These are phyloP conservation scores for Steinernema feltiae DNA, from an alignment of 1,140 invertebrate genomes.

Conservation along the genomic window DNA sequence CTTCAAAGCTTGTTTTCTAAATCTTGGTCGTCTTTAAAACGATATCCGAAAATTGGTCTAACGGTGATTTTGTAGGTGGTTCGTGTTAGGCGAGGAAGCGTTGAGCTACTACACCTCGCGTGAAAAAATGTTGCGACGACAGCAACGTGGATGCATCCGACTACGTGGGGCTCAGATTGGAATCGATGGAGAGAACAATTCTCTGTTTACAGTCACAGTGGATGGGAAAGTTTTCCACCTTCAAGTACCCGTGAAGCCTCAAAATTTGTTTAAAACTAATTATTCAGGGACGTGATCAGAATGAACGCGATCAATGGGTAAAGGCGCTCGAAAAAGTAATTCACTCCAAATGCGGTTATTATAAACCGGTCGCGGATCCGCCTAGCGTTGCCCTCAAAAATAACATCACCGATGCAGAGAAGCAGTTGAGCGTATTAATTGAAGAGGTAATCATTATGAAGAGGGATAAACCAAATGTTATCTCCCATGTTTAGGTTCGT, in stretches of 20 bases:
- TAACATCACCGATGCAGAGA: conserved; percentile 86
- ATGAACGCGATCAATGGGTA: conserved; percentile 91
- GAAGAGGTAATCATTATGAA: conserved; percentile 70
- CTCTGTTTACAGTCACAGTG: conserved; percentile 96
- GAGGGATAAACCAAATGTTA: neutral
- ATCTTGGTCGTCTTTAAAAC: too few relatives aligned
- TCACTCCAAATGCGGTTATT: conserved; percentile 45
- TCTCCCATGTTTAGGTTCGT: conserved; percentile 32
- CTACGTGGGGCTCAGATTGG: conserved; percentile 82
- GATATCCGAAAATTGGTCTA: too few relatives aligned
- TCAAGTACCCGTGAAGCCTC: conserved; percentile 66
- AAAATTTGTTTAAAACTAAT: conserved; percentile 13
- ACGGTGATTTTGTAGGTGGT: too few relatives aligned
- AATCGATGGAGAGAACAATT: conserved; percentile 97
- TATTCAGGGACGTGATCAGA: conserved; percentile 73
- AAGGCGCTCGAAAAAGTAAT: conserved; percentile 88
- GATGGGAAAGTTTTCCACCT: conserved; percentile 99
- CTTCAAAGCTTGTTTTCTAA: too few relatives aligned
- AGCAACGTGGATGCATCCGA: conserved; percentile 83
- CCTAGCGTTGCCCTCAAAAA: conserved; percentile 68
- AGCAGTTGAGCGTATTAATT: conserved; percentile 88
- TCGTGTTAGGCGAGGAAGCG: conserved; percentile 73
- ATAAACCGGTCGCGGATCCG: conserved; percentile 41
- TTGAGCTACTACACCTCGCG: conserved; percentile 68
- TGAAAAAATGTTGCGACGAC: conserved; percentile 96